Percentiles rank a stretch among this genome's conserved stretches.
Conservation (phyloP, 2,888 invertebrate species). For the Orthosia incerta region DNA sequence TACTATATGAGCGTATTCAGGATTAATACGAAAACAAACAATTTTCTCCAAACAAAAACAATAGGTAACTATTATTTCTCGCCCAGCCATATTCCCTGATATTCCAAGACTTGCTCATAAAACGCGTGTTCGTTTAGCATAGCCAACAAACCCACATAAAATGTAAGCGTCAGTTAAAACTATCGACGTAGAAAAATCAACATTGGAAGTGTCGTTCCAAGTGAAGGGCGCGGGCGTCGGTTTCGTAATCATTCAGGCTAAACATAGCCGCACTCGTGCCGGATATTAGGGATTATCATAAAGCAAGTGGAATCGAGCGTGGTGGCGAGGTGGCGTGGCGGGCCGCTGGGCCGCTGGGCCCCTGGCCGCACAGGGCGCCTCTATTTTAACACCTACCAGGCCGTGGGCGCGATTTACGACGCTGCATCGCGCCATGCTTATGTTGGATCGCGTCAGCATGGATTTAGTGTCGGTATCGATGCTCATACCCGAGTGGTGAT, state of each 20-base stretch:
- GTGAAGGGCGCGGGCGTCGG: slow-evolving; percentile 70
- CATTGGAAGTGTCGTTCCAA: slow-evolving; percentile 61
- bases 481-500: slow-evolving; percentile 33
- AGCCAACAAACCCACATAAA: slow-evolving; percentile 58
- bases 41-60: slow-evolving; percentile 13
- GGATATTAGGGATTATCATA: slow-evolving; percentile 91
- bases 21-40: slow-evolving; percentile 6
- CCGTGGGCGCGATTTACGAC: slow-evolving; percentile 89
- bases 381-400: slow-evolving; percentile 89
- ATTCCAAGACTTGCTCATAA: slow-evolving; percentile 29
- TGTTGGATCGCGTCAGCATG: slow-evolving; percentile 73
- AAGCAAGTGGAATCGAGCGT: slow-evolving; percentile 86
- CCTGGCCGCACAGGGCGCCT: slow-evolving; percentile 86
- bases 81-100: slow-evolving; percentile 8
- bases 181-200: slow-evolving; percentile 65
- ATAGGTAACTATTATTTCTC: slow-evolving; percentile 12
- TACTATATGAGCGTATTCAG: slow-evolving; percentile 2
- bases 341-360: slow-evolving; percentile 47
- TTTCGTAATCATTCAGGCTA: slow-evolving; percentile 79
- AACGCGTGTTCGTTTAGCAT: slow-evolving; percentile 29
- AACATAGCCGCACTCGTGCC: slow-evolving; percentile 85
- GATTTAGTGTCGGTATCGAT: slow-evolving; percentile 74
- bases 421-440: slow-evolving; percentile 72
- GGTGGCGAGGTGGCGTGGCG: slow-evolving; percentile 64
- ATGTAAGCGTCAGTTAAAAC: slow-evolving; percentile 55